Conservation (phyloP, 2,888 invertebrate genomes). For the Antitype chi region DNA sequence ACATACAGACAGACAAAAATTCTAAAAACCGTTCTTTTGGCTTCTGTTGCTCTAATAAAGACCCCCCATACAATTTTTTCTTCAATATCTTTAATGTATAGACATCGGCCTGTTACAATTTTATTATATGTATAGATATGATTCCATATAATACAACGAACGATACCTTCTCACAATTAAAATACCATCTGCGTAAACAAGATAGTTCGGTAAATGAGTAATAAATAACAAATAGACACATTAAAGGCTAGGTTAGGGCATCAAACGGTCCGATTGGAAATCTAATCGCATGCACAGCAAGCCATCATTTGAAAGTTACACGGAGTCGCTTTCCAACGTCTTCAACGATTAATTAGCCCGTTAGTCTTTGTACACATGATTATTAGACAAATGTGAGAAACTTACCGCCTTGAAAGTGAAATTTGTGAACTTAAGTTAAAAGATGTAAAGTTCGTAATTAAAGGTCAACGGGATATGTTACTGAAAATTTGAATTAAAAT, state of each 20-base stretch:
- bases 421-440: slow-evolving; percentile 34
- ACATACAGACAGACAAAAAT: too few relatives aligned
- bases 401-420: slow-evolving; percentile 53
- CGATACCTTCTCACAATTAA: slow-evolving; percentile 28
- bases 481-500: neutral
- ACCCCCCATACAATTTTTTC: too few relatives aligned
- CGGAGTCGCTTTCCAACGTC: slow-evolving; percentile 72
- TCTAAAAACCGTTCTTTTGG: too few relatives aligned
- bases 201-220: slow-evolving; percentile 36
- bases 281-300: slow-evolving; percentile 70
- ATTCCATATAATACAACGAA: neutral
- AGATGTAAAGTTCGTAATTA: slow-evolving; percentile 8
- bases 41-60: too few relatives aligned
- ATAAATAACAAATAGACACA: slow-evolving; percentile 56
- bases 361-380: slow-evolving; percentile 69
- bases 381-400: slow-evolving; percentile 60
- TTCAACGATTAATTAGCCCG: slow-evolving; percentile 73
- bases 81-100: too few relatives aligned
- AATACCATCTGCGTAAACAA: slow-evolving; percentile 41
- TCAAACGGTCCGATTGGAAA: slow-evolving; percentile 72
- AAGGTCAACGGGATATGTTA: neutral
- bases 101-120: too few relatives aligned
- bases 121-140: too few relatives aligned
- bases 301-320: slow-evolving; percentile 74
- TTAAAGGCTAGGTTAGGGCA: slow-evolving; percentile 54